These are phyloP conservation scores for Carposina sasakii DNA, from an alignment of 1,140 invertebrate genomes.

Conservation along the genomic window DNA sequence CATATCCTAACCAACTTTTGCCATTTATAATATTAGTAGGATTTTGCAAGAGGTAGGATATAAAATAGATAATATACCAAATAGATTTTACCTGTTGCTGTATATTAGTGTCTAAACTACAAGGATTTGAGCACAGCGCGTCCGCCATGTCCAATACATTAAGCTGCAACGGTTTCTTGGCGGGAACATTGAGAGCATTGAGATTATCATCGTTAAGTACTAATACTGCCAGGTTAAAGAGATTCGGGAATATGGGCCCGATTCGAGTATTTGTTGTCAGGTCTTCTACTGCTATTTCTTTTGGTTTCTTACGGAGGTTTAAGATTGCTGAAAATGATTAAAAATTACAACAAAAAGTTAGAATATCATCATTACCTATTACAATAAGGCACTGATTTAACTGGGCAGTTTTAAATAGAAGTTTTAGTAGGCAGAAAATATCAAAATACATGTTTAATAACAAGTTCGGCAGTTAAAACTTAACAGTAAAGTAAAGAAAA, in stretches of 20 bases:
- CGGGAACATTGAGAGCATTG: slow-evolving; percentile 58
- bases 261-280: slow-evolving; percentile 64
- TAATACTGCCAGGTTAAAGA: slow-evolving; percentile 64
- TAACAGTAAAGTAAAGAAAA: too few species aligned
- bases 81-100: slow-evolving; percentile 64
- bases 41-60: too few species aligned
- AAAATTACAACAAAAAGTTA: neutral
- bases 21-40: slow-evolving; percentile 1
- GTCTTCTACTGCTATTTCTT: slow-evolving; percentile 64
- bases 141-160: slow-evolving; percentile 68
- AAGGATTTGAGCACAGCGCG: slow-evolving; percentile 65
- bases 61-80: too few species aligned
- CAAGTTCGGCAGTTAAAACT: too few species aligned
- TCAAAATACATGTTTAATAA: too few species aligned
- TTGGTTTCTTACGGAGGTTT: slow-evolving; percentile 57
- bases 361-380: neutral
- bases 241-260: slow-evolving; percentile 67
- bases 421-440: too few species aligned
- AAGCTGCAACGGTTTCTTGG: slow-evolving; percentile 58
- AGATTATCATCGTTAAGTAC: slow-evolving; percentile 66
- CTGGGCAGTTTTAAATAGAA: too few species aligned
- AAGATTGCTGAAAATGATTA: slow-evolving; percentile 56
- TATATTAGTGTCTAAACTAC: slow-evolving; percentile 67
- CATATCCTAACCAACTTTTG: neutral
- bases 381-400: too few species aligned